Evolutionary conservation across 2,888 invertebrate genomes (phyloP).

Genomic region (Notodonta ziczac): DNA sequence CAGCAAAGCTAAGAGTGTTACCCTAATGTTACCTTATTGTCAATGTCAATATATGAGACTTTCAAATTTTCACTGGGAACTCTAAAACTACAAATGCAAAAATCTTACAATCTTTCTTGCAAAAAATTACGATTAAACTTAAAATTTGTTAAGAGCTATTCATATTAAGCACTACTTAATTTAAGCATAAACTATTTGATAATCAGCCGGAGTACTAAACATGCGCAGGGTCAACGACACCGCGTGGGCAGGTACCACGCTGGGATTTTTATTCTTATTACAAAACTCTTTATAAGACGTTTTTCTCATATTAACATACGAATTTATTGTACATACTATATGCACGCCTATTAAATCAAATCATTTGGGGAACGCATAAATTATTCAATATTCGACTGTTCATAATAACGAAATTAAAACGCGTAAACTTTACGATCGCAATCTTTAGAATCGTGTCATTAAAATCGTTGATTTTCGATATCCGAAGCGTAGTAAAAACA

Average conservation of each 20-base stretch:
- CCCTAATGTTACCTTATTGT: no score
- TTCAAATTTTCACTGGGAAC: not conserved
- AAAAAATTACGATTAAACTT: not conserved
- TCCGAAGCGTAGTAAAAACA: not conserved
- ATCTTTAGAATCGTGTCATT: not conserved
- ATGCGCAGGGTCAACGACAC: constrained; percentile 37
- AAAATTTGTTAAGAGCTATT: constrained; percentile 36
- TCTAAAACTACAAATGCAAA: not conserved
- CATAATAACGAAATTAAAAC: constrained; percentile 13
- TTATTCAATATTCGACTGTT: constrained; percentile 17
- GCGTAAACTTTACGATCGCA: constrained; percentile 13
- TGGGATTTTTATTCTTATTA: constrained; percentile 45
- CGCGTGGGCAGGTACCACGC: constrained; percentile 40
- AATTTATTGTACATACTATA: constrained; percentile 25
- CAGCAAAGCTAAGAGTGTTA: no score
- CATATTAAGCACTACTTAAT: constrained; percentile 40
- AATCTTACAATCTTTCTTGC: no score
- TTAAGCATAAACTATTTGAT: constrained; percentile 36
- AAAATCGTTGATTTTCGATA: not conserved
- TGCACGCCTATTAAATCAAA: constrained; percentile 31
- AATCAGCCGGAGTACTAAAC: constrained; percentile 24
- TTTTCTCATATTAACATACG: constrained; percentile 42
- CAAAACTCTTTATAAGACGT: constrained; percentile 32
- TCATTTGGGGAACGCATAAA: constrained; percentile 13
- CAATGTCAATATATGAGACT: no score